Evolutionary conservation across 2,113 vertebrate species (phyloP).

Genomic region (Sylvia atricapilla): DNA sequence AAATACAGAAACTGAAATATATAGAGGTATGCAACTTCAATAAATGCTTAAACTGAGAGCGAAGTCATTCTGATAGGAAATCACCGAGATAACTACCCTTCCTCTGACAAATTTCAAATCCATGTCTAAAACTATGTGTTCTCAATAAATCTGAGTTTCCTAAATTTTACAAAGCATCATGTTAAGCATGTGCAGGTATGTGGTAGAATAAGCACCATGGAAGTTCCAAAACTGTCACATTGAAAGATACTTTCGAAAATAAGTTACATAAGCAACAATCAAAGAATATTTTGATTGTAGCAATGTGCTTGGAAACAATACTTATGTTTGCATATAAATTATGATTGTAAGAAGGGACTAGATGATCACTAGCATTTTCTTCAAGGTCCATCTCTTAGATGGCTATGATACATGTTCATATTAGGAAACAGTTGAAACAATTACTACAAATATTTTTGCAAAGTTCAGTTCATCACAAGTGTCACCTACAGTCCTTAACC

Average conservation of each 20-base stretch:
- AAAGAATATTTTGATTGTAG: not conserved
- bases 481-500: not conserved
- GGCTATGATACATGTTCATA: not conserved
- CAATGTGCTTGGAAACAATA: not conserved
- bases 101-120: not conserved
- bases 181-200: not conserved
- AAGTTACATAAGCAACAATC: not conserved
- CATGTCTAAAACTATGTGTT: not conserved
- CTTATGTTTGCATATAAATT: not conserved
- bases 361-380: not conserved
- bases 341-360: not conserved
- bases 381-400: not conserved
- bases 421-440: not conserved
- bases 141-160: not conserved
- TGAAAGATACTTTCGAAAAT: not conserved
- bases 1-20: not conserved
- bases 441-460: not conserved
- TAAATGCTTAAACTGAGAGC: not conserved
- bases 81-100: not conserved
- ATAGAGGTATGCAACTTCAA: not conserved
- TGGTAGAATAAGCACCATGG: not conserved
- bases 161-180: not conserved
- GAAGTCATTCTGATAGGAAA: not conserved
- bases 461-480: not conserved
- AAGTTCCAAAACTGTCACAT: not conserved